phyloP scores from a whole-genome alignment of 2,888 invertebrate species.

The Acleris emargana region DNA sequence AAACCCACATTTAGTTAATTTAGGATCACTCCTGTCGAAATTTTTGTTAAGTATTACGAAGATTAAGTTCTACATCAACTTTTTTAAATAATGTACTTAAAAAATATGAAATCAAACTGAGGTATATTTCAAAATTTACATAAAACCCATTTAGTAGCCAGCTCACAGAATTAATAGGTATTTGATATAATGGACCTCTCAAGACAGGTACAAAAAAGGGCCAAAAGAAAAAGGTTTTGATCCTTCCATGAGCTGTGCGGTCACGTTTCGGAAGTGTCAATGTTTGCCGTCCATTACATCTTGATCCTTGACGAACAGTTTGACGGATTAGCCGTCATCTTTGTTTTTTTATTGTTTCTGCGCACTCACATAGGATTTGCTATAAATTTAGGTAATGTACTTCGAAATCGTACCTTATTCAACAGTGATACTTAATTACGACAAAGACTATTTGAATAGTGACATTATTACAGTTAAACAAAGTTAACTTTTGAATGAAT shows the following conservation, averaged over 20 bases:
- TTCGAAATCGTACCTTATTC: too few relatives aligned
- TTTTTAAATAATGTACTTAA: too few relatives aligned
- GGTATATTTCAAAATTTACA: constrained; percentile 6
- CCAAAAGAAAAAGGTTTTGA: constrained; percentile 63
- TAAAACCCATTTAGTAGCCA: constrained; percentile 22
- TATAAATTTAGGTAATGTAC: too few relatives aligned
- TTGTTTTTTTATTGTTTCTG: constrained; percentile 17
- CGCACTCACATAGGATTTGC: not conserved
- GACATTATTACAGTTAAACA: too few relatives aligned
- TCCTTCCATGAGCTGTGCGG: constrained; percentile 55
- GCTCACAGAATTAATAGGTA: constrained; percentile 27
- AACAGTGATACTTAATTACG: too few relatives aligned
- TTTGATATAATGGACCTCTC: constrained; percentile 22
- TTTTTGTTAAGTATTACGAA: too few relatives aligned
- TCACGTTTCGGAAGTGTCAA: constrained; percentile 64
- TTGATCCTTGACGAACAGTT: constrained; percentile 59
- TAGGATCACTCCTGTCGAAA: too few relatives aligned
- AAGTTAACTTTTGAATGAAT: too few relatives aligned
- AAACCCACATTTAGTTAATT: too few relatives aligned
- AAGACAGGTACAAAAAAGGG: constrained; percentile 41
- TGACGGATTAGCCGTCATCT: constrained; percentile 56
- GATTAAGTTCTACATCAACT: too few relatives aligned
- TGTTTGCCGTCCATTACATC: constrained; percentile 75
- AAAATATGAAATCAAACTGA: not conserved
- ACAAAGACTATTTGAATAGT: too few relatives aligned